phyloP scores from a whole-genome alignment of 35 echinoderm and acorn worm species.

The Holothuria glaberrima region DNA sequence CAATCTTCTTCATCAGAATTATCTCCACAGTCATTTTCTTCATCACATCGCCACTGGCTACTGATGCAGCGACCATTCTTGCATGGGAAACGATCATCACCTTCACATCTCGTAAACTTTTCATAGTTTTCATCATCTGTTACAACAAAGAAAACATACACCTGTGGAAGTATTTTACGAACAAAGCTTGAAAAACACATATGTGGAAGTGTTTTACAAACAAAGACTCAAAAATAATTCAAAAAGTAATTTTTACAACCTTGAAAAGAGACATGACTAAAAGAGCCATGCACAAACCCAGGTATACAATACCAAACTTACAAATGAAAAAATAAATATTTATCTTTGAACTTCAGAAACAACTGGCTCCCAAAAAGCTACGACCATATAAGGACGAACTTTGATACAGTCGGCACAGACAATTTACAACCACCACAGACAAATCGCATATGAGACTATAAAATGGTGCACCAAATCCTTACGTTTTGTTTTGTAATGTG shows the following conservation, averaged over 20 bases:
- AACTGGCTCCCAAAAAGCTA: neutral
- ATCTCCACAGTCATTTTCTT: slow-evolving; percentile 85
- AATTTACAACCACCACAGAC: neutral
- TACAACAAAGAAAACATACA: no score
- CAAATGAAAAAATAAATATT: neutral
- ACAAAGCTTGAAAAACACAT: no score
- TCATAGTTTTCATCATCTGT: neutral
- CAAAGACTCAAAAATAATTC: no score
- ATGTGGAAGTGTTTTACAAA: no score
- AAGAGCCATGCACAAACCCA: neutral
- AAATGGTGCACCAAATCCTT: no score
- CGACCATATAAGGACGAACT: neutral
- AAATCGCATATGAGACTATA: no score
- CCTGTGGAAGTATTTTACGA: no score
- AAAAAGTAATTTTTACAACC: no score
- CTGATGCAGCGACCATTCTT: slow-evolving; percentile 68
- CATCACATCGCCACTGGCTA: slow-evolving; percentile 73
- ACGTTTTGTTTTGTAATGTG: no score
- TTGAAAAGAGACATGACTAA: no score
- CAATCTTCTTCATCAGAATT: slow-evolving; percentile 62
- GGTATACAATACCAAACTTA: neutral
- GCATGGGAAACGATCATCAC: neutral
- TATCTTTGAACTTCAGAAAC: neutral
- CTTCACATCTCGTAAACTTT: neutral
- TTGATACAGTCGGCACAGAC: neutral